These are phyloP conservation scores for Phyllostomus discolor DNA, from an alignment of 2,113 vertebrate species.

Conservation along the genomic window DNA sequence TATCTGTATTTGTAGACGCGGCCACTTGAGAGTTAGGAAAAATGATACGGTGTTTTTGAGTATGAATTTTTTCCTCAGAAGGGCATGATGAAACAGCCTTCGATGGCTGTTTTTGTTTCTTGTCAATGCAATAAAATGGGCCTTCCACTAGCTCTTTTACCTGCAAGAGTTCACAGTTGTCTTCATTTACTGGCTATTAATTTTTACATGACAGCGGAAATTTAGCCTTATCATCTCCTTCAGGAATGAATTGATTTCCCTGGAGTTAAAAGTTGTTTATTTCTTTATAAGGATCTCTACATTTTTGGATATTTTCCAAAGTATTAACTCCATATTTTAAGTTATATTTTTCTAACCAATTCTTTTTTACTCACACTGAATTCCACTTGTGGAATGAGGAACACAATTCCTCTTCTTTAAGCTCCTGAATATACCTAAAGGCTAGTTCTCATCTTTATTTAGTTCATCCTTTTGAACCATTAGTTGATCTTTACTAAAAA, in stretches of 20 bases:
- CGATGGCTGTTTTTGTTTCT: background rate
- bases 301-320: background rate
- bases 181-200: background rate
- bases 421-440: background rate
- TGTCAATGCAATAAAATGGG: background rate
- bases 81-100: background rate
- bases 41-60: background rate
- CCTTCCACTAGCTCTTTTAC: background rate
- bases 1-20: background rate
- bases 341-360: background rate
- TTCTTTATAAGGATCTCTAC: background rate
- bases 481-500: background rate
- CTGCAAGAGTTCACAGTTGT: background rate
- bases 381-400: background rate
- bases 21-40: background rate
- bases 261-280: background rate
- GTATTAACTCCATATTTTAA: background rate
- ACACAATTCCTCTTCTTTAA: background rate
- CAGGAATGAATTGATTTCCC: background rate
- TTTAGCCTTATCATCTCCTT: background rate
- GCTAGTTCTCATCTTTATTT: background rate
- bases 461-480: background rate
- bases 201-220: background rate
- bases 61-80: background rate
- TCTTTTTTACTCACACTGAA: background rate